Conservation (phyloP, 1,140 invertebrate genomes). For the Anastatus disparis region DNA sequence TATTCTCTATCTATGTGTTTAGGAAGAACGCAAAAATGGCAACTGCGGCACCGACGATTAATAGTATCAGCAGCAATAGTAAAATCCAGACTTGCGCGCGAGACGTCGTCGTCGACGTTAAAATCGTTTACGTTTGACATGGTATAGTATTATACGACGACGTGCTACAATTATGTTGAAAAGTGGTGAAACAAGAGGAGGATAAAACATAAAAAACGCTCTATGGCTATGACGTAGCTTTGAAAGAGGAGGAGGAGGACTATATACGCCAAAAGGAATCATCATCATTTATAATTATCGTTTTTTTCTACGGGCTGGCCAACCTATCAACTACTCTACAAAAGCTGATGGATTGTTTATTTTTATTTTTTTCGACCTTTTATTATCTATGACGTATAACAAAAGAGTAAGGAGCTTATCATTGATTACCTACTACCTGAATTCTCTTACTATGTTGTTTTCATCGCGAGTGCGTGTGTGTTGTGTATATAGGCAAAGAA, state of each 20-base stretch:
- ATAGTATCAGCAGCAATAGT: too few relatives aligned
- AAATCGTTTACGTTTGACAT: not conserved
- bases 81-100: too few relatives aligned
- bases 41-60: not conserved
- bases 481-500: not conserved
- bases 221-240: conserved; percentile 23
- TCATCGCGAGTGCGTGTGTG: not conserved
- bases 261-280: too few relatives aligned
- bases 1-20: not conserved
- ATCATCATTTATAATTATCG: too few relatives aligned
- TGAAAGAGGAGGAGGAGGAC: too few relatives aligned
- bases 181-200: not conserved
- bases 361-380: not conserved
- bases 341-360: too few relatives aligned
- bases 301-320: not conserved
- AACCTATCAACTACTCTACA: not conserved
- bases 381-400: too few relatives aligned
- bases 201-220: too few relatives aligned
- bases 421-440: conserved; percentile 18
- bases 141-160: too few relatives aligned
- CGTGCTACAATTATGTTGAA: not conserved
- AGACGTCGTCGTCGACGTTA: not conserved
- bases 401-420: not conserved
- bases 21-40: not conserved
- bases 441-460: too few relatives aligned